phyloP scores from a whole-genome alignment of 2,888 invertebrate genomes.

The Oasisia sp. region DNA sequence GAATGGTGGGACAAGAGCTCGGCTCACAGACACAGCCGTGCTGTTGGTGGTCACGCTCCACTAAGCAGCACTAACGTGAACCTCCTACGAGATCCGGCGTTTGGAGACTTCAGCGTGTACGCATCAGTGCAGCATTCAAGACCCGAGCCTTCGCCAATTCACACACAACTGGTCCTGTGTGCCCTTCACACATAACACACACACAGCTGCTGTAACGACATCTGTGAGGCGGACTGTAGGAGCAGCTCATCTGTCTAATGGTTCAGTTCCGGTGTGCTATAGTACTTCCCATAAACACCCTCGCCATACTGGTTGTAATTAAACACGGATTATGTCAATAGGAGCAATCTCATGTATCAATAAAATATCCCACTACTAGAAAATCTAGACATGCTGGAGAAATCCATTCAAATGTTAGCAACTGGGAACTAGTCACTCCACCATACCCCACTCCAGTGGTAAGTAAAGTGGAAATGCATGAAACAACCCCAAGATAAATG shows the following conservation, averaged over 20 bases:
- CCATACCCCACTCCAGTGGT: too few relatives aligned
- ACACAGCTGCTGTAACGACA: background rate
- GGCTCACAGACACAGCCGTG: background rate
- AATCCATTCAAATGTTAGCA: too few relatives aligned
- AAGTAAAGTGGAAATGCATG: too few relatives aligned
- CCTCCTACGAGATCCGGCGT: background rate
- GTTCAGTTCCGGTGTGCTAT: background rate
- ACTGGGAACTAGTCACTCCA: too few relatives aligned
- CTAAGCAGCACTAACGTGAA: background rate
- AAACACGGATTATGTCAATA: too few relatives aligned
- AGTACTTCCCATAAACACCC: background rate
- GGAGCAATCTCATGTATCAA: too few relatives aligned
- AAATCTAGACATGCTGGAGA: too few relatives aligned
- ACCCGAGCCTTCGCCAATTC: background rate
- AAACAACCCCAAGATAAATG: too few relatives aligned
- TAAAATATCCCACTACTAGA: too few relatives aligned
- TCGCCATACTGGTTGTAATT: background rate
- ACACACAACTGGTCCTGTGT: background rate
- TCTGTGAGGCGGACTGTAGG: background rate
- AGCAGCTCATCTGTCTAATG: background rate
- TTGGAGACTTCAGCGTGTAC: background rate
- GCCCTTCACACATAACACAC: background rate
- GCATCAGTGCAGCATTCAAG: background rate
- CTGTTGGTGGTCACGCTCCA: background rate
- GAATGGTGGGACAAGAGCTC: background rate